phyloP scores from a whole-genome alignment of 2,113 vertebrate genomes.

The Lepus americanus region DNA sequence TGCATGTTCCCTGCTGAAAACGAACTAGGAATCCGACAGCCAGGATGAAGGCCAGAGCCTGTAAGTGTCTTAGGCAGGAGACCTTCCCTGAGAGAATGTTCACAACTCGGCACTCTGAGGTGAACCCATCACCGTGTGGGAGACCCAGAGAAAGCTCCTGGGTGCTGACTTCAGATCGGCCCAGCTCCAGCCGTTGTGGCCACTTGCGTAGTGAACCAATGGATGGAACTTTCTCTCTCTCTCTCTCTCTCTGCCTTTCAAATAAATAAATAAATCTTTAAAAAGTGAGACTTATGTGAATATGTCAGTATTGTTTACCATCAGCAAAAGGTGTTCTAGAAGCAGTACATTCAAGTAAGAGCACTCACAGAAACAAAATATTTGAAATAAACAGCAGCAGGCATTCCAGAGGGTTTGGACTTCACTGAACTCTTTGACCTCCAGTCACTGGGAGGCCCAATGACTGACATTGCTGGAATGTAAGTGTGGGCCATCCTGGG shows the following conservation, averaged over 20 bases:
- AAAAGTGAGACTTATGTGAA: not conserved
- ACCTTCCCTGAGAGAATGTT: not conserved
- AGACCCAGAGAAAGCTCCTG: no score
- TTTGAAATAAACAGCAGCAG: not conserved
- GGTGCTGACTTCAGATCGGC: no score
- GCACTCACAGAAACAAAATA: not conserved
- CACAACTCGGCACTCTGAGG: not conserved
- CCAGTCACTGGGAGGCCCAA: not conserved
- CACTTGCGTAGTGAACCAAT: no score
- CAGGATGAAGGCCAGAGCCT: not conserved
- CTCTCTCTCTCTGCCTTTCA: no score
- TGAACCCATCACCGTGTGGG: not conserved
- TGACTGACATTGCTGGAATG: not conserved
- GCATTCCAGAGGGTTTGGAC: not conserved
- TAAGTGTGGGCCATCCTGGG: not conserved
- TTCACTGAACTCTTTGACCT: no score
- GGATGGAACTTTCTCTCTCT: no score
- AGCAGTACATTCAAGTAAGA: not conserved
- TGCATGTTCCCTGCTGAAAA: conserved; percentile 27
- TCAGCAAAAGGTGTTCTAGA: not conserved
- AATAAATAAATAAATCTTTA: no score
- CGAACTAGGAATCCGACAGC: not conserved
- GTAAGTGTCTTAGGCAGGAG: not conserved
- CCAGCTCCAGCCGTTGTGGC: no score
- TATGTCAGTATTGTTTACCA: not conserved